Conservation (phyloP, 1,140 invertebrate genomes). For the Zophobas atratus region DNA sequence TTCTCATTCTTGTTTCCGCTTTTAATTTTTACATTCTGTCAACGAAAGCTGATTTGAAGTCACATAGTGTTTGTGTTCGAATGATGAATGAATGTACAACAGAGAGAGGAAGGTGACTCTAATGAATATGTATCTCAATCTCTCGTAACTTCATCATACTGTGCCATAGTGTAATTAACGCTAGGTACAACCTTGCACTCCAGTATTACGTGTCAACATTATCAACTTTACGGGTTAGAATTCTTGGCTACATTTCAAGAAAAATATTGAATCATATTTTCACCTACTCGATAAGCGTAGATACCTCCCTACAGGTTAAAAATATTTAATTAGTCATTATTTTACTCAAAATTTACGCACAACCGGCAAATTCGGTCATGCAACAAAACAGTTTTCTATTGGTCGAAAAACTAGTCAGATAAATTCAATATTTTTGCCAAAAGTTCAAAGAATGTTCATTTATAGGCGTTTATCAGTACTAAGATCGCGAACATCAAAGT, state of each 20-base stretch:
- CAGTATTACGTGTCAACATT: neutral
- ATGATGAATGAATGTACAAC: neutral
- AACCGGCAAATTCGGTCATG: neutral
- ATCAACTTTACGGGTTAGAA: neutral
- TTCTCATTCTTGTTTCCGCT: no score
- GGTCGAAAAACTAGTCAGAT: neutral
- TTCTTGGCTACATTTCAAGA: conserved; percentile 25
- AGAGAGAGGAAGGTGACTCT: neutral
- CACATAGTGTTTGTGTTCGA: neutral
- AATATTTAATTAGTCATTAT: conserved; percentile 32
- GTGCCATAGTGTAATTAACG: neutral
- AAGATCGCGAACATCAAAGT: conserved; percentile 9
- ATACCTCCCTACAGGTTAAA: conserved; percentile 26
- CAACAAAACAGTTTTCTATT: neutral
- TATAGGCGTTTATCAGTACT: neutral
- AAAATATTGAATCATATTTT: conserved; percentile 34
- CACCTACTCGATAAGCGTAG: conserved; percentile 25
- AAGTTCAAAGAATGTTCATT: conserved; percentile 15
- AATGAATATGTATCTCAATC: neutral
- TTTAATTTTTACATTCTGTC: no score
- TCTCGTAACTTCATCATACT: neutral
- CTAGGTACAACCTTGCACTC: neutral
- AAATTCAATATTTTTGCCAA: conserved; percentile 16
- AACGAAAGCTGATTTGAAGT: no score
- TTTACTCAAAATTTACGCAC: conserved; percentile 31